Evolutionary conservation across 1,140 invertebrate genomes (phyloP), one percentile per base, ranked within the genome.

Genomic region (Calephelis nemesis): DNA sequence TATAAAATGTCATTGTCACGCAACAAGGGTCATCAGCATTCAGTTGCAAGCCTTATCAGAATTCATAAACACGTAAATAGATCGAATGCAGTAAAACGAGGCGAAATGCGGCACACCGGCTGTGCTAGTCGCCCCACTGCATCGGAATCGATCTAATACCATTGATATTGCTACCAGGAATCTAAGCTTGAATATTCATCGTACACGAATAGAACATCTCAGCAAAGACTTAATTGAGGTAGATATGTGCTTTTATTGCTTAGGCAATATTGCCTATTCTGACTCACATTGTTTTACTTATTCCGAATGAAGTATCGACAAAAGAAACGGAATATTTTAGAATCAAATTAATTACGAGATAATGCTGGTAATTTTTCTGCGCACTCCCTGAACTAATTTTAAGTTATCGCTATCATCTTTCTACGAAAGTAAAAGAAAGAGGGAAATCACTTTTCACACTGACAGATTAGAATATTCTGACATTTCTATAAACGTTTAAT

Each of bases 51-150:
- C 39, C 62, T 68, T 68, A 75, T 70, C 52, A 66, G 52, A 52
- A 67, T 80, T 83, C 78, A 82, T 84, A 85, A 89, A 83, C 74
- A 81, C 74, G 80, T 83, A 85, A 86, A 85, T 82, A 87, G 79
- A 85, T 83, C 76, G 82, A 84, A 84, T 82, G 79, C 82, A 85
- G 80, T 90, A 81, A 86, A 84, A 83, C 74, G 67, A 65, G 60
- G 69, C 54, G 39, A 76, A 77, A 78, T 74, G 73, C 78, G 69
- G 74, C 73, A 77, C 64, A 66, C 65, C 65, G 60, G 69, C 72
- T 72, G 76, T 83, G 78, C 76, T 80, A 30, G 52, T 10, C 19
- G 79, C 77, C 77, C 75, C 70, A 81, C 85, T 84, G 85, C 85
- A 86, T 73, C 83, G 78, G 76, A 69, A 84, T 85, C 81, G 75